Evolutionary conservation across 2,797 vertebrate genomes (phyloP), one percentile per base, ranked within the genome.

Genomic region (Merluccius polli): DNA sequence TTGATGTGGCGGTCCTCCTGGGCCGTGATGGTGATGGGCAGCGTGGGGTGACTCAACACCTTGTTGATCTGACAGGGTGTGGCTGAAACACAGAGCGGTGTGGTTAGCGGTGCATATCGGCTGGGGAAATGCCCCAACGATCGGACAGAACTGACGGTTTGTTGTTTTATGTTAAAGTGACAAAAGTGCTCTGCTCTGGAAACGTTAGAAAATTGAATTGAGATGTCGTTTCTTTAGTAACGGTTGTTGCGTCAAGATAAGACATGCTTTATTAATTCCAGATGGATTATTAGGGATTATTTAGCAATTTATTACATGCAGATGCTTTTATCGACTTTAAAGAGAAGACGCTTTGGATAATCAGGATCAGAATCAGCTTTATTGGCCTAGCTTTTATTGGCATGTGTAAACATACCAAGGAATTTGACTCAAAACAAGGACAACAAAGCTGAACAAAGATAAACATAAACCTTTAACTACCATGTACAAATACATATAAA

Each of bases 1-100:
- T 97, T 98, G 89, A 99, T 99, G 88, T 98, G 97, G 80, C 97
- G 92, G 86, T 99, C 97, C 90, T 98, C 98, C 84, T 98, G 96
- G 29, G 98, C 98, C 9, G 97, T 98, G 85, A 99, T 97, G 89
- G 95, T 98, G 91, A 98, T 95, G 63, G 97, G 97, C 83, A 98
- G 96, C 73, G 98, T 99, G 31, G 98, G 97, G 91, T 99, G 98
- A 85, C 98, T 99, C 87, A 99, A 96, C 75, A 98, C 96, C 94
- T 95, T 96, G 88, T 99, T 98, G 90, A 99, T 98, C 88, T 97
- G 96, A 91, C 95, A 95, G 75, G 95, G 94, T 77, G 94, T 91
- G 77, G 92, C 85, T 90, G 90, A 7, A 21, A 52, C 44, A 52
- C 3, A 27, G 70, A 35, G 35, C 12, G 70, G 35, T 5, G 33